Percentiles rank a stretch among this genome's conserved stretches.
phyloP scores from a whole-genome alignment of 2,888 invertebrate species.

The Rotaria macrura region DNA sequence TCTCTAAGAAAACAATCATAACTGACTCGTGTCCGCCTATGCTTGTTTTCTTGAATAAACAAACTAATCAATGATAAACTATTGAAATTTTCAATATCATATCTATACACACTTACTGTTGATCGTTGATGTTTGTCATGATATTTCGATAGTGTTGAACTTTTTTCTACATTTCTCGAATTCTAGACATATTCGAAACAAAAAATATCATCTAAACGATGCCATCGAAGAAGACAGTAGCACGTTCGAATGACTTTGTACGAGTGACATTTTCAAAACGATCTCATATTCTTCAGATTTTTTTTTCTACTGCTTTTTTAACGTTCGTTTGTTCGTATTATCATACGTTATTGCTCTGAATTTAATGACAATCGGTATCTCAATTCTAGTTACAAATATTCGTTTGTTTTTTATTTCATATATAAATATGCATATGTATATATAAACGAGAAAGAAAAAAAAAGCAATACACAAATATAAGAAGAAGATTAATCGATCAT shows the following conservation, averaged over 20 bases:
- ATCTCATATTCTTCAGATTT: background rate
- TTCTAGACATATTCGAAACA: no score
- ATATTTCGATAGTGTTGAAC: background rate
- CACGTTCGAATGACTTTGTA: background rate
- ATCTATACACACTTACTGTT: background rate
- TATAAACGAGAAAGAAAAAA: background rate
- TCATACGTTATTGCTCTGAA: background rate
- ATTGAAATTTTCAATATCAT: no score
- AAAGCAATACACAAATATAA: background rate
- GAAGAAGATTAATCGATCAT: background rate
- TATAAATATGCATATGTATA: no score
- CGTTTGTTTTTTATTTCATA: background rate
- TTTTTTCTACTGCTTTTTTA: background rate
- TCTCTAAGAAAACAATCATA: conserved; percentile 2
- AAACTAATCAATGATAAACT: background rate
- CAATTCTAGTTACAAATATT: background rate
- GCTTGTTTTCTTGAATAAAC: background rate
- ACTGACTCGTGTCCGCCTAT: background rate
- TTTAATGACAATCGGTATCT: background rate
- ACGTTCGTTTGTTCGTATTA: background rate
- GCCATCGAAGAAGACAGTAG: background rate
- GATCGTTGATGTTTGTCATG: background rate
- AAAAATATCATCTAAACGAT: background rate
- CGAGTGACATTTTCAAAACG: background rate
- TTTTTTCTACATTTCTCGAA: no score